Percentiles rank a stretch among this genome's conserved stretches.
These are phyloP conservation scores for Amorpha juglandis DNA, from an alignment of 2,888 invertebrate species.

Conservation along the genomic window DNA sequence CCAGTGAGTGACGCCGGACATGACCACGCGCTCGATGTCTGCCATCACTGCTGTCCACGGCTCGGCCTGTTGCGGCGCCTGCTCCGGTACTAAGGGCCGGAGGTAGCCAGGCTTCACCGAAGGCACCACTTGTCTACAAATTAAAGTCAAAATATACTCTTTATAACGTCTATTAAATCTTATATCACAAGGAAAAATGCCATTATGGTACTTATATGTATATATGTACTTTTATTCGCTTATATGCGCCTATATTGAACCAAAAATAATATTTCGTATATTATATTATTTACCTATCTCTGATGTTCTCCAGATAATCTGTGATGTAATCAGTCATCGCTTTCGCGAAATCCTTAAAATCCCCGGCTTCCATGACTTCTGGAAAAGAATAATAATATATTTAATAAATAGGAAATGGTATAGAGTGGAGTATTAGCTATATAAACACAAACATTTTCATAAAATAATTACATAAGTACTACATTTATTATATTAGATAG, in stretches of 20 bases:
- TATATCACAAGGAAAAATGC: too few species aligned
- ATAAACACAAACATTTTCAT: too few species aligned
- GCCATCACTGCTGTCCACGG: constrained; percentile 95
- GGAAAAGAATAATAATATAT: constrained; percentile 40
- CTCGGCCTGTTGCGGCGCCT: constrained; percentile 93
- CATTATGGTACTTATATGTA: background rate
- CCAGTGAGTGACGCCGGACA: constrained; percentile 99
- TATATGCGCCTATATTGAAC: too few species aligned
- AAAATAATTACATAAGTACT: too few species aligned
- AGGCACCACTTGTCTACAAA: constrained; percentile 91
- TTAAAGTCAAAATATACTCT: constrained; percentile 8
- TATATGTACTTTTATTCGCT: too few species aligned
- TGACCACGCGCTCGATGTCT: constrained; percentile 97
- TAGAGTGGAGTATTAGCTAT: too few species aligned
- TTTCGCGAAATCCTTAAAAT: constrained; percentile 94
- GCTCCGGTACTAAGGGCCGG: constrained; percentile 91
- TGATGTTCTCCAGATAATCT: constrained; percentile 96
- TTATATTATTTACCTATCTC: constrained; percentile 90
- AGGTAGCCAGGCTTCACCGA: constrained; percentile 97
- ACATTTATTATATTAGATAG: too few species aligned
- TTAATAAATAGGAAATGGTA: background rate
- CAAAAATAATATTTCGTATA: background rate
- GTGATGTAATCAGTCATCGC: constrained; percentile 97
- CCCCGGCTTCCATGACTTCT: constrained; percentile 90
- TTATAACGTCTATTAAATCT: background rate